Conservation (phyloP, 2,797 vertebrate species). For the Hippopotamyrus pictus region DNA sequence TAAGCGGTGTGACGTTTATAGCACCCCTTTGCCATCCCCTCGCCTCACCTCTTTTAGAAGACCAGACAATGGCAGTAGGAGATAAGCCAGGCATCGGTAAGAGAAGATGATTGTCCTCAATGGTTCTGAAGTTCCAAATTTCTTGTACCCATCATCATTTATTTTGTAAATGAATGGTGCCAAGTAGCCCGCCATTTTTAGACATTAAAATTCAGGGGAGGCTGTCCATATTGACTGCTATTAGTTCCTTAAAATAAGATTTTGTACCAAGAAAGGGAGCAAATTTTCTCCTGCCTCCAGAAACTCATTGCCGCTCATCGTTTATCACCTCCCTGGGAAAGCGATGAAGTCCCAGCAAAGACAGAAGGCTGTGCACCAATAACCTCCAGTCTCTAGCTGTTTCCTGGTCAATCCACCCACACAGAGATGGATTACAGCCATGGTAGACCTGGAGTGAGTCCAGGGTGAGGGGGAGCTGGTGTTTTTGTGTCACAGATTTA, state of each 20-base stretch:
- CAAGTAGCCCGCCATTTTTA: neutral
- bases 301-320: neutral
- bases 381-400: neutral
- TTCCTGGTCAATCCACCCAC: neutral
- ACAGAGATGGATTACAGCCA: neutral
- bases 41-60: neutral
- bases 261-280: neutral
- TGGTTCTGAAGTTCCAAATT: neutral
- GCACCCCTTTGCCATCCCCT: neutral
- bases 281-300: neutral
- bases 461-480: neutral
- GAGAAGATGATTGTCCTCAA: neutral
- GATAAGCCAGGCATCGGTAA: neutral
- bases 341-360: neutral
- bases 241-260: neutral
- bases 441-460: neutral
- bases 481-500: neutral
- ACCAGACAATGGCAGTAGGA: neutral
- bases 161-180: neutral
- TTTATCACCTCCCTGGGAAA: neutral
- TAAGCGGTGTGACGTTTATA: neutral
- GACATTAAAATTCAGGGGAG: neutral
- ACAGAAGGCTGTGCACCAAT: neutral
- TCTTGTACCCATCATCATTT: neutral
- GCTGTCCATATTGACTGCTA: neutral